A percentile compares a stretch with the other conserved stretches of the same genome.
Conservation (phyloP, 2,888 invertebrate genomes). For the Pammene aurita region DNA sequence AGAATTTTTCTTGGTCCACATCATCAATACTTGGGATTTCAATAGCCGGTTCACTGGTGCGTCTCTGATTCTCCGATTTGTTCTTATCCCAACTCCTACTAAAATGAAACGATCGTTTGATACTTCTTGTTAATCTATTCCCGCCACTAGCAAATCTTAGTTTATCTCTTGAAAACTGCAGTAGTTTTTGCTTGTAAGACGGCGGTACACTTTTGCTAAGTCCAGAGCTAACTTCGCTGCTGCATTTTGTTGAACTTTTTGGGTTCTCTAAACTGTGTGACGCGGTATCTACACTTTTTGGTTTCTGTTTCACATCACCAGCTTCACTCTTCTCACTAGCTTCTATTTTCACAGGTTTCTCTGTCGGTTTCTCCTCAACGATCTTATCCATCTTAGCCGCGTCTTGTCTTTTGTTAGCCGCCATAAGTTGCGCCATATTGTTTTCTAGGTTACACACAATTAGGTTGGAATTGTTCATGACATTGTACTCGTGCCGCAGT, state of each 20-base stretch:
- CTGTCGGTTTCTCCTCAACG: conserved; percentile 69
- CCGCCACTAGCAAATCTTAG: conserved; percentile 76
- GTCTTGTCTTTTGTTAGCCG: conserved; percentile 65
- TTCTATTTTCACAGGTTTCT: conserved; percentile 53
- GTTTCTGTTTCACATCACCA: conserved; percentile 61
- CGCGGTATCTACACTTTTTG: conserved; percentile 70
- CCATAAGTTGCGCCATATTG: conserved; percentile 78
- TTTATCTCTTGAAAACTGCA: conserved; percentile 79
- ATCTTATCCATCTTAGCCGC: conserved; percentile 74
- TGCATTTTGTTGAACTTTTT: conserved; percentile 73
- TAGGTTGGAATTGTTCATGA: conserved; percentile 78
- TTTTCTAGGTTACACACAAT: conserved; percentile 79
- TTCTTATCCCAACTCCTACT: conserved; percentile 77
- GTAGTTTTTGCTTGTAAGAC: conserved; percentile 77
- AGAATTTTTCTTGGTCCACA: conserved; percentile 59
- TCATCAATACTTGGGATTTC: conserved; percentile 64
- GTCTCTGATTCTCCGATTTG: conserved; percentile 68
- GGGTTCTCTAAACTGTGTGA: conserved; percentile 77
- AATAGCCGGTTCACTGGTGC: conserved; percentile 75
- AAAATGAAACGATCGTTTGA: conserved; percentile 78
- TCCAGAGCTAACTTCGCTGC: conserved; percentile 71
- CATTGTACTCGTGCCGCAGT: conserved; percentile 75
- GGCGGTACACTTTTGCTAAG: conserved; percentile 80
- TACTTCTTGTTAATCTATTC: conserved; percentile 75
- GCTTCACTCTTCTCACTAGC: conserved; percentile 47